Conservation (phyloP, 2,888 invertebrate genomes). For the Leucophora obtusa region DNA sequence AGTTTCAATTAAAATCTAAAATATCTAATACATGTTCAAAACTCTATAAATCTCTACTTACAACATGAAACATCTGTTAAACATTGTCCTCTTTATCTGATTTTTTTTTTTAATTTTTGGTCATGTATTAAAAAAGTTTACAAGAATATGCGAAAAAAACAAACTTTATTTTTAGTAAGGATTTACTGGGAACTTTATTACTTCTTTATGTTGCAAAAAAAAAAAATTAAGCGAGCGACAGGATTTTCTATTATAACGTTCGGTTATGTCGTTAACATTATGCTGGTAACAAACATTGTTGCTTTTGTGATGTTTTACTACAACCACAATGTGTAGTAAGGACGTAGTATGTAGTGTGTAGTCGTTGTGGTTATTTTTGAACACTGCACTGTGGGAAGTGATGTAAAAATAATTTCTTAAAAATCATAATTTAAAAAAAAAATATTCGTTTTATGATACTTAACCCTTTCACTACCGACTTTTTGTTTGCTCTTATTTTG, state of each 20-base stretch:
- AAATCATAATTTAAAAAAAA: no score
- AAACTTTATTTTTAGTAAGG: slow-evolving; percentile 3
- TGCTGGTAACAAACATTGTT: background rate
- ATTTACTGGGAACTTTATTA: slow-evolving; percentile 16
- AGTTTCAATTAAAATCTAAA: background rate
- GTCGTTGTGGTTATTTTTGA: no score
- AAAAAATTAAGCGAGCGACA: background rate
- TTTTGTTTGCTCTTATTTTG: no score
- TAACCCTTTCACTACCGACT: no score
- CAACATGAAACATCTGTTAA: slow-evolving; percentile 1
- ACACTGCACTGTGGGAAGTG: background rate
- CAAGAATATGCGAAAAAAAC: background rate
- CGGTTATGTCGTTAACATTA: background rate
- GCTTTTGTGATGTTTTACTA: background rate
- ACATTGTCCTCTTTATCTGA: background rate
- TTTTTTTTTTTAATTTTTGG: background rate
- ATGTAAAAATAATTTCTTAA: no score
- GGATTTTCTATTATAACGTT: background rate
- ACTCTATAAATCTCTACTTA: slow-evolving; percentile 1
- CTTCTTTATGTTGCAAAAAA: slow-evolving; percentile 4
- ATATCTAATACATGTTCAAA: background rate
- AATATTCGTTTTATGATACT: no score
- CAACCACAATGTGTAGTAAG: background rate
- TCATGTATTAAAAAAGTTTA: slow-evolving; percentile 1
- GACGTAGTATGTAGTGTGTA: background rate